Percentiles rank a stretch among this genome's conserved stretches.
Conservation (phyloP, 2,113 vertebrate species). For the Scalopus aquaticus region DNA sequence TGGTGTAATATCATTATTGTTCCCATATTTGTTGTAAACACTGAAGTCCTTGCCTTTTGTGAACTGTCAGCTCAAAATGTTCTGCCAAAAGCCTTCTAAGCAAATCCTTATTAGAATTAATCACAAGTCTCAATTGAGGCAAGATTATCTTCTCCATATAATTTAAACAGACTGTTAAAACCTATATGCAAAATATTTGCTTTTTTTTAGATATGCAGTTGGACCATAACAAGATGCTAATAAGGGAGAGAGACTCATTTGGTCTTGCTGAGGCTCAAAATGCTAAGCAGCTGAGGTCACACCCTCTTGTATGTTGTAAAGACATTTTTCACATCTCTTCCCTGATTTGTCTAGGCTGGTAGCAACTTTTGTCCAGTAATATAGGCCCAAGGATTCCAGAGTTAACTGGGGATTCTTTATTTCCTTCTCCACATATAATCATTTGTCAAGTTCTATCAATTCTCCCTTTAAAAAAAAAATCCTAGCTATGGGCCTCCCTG, state of each 20-base stretch:
- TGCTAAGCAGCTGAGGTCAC: neutral
- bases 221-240: conserved; percentile 41
- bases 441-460: neutral
- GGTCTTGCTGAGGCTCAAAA: neutral
- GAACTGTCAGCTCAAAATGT: neutral
- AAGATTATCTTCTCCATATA: neutral
- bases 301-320: neutral
- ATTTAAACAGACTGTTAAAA: neutral
- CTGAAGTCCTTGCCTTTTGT: neutral
- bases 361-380: neutral
- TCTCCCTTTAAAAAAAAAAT: neutral
- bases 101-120: neutral
- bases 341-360: neutral
- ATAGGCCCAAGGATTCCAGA: neutral
- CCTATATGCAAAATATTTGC: conserved; percentile 4
- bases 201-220: conserved; percentile 39
- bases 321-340: neutral
- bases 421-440: neutral
- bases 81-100: conserved; percentile 31
- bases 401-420: neutral
- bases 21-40: conserved; percentile 66
- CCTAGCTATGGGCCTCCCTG: too few species aligned
- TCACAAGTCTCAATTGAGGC: neutral
- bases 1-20: conserved; percentile 58
- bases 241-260: conserved; percentile 32